Conservation (phyloP, 23 tunicate genomes). For the Botrylloides violaceus region DNA sequence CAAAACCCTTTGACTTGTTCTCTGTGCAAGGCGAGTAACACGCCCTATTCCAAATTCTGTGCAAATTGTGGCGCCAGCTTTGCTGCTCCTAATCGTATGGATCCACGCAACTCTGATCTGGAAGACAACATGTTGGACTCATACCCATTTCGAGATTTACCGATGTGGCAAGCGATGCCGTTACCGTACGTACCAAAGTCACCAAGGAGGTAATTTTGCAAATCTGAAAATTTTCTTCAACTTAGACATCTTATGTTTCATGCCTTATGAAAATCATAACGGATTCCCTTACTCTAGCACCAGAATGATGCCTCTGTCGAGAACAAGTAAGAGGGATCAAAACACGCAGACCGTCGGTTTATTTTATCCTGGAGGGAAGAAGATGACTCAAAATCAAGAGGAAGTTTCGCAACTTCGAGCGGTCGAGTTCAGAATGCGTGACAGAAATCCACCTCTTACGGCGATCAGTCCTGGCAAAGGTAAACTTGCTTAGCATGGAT, state of each 20-base stretch:
- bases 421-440: conserved; percentile 70
- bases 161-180: conserved; percentile 92
- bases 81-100: conserved; percentile 75
- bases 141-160: conserved; percentile 46
- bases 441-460: conserved; percentile 71
- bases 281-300: conserved; percentile 33
- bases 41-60: conserved; percentile 84
- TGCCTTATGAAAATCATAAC: no score
- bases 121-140: conserved; percentile 29
- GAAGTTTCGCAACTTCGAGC: conserved; percentile 57
- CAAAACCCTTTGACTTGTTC: conserved; percentile 78
- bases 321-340: conserved; percentile 32
- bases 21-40: conserved; percentile 76
- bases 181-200: conserved; percentile 75
- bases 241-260: no score
- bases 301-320: conserved; percentile 60
- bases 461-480: conserved; percentile 95
- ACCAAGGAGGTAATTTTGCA: conserved; percentile 19
- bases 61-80: conserved; percentile 78
- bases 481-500: neutral
- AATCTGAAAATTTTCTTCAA: neutral
- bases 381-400: conserved; percentile 73
- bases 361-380: conserved; percentile 94
- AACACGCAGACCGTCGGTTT: conserved; percentile 86
- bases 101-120: conserved; percentile 67